Conservation (phyloP, 2,113 vertebrate species). For the Menura novaehollandiae region DNA sequence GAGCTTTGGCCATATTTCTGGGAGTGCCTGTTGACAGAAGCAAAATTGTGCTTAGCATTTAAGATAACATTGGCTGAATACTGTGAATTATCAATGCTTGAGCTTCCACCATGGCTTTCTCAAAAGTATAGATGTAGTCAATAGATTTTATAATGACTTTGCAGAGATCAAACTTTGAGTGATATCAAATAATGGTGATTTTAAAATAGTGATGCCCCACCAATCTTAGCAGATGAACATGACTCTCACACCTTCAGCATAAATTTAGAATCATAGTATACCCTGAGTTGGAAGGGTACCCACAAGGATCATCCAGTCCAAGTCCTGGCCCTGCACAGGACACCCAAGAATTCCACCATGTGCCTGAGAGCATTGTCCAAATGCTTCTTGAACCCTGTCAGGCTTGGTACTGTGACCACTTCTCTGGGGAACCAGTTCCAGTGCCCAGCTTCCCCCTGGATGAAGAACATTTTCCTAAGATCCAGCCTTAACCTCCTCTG, state of each 20-base stretch:
- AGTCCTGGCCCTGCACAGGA: not conserved
- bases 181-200: not conserved
- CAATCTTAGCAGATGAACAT: not conserved
- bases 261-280: not conserved
- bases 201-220: not conserved
- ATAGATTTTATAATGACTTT: not conserved
- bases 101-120: not conserved
- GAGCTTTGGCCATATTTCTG: not conserved
- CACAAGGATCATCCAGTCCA: not conserved
- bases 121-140: not conserved
- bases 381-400: not conserved
- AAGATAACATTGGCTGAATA: not conserved
- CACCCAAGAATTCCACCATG: not conserved
- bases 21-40: not conserved
- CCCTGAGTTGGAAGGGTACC: not conserved
- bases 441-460: rapidly evolving
- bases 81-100: not conserved
- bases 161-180: not conserved
- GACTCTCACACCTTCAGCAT: not conserved
- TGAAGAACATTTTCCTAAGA: not conserved
- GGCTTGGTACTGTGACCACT: not conserved
- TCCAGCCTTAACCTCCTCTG: not conserved
- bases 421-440: not conserved
- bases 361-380: not conserved
- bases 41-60: not conserved